Conservation (phyloP, 1,140 invertebrate genomes). For the Penaeus japonicus region DNA sequence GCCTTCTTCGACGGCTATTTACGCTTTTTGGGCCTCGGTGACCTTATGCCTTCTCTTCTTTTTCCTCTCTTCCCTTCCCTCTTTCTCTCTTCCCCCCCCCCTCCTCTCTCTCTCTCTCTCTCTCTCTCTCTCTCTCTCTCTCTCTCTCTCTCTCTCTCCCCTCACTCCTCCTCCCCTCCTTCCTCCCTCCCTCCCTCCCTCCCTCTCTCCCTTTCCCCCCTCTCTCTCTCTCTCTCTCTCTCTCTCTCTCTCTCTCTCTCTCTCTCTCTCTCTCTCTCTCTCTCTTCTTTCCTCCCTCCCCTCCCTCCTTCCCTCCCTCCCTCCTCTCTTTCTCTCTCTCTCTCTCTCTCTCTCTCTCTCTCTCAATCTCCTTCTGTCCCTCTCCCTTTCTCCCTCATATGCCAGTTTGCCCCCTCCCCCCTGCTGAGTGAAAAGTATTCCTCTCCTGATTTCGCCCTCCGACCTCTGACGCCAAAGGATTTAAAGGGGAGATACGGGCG, state of each 20-base stretch:
- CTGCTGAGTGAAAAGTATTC: too few species aligned
- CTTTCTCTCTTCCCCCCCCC: too few species aligned
- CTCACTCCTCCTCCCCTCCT: background rate
- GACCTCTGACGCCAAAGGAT: too few species aligned
- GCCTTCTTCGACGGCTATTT: too few species aligned
- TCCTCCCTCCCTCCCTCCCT: background rate
- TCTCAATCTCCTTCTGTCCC: background rate
- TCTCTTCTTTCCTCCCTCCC: background rate
- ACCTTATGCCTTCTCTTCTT: too few species aligned
- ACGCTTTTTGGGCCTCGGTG: too few species aligned
- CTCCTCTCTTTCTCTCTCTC: background rate
- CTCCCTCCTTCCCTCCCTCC: background rate
- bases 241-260: background rate
- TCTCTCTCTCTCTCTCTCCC: background rate
- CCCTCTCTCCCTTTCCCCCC: background rate
- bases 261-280: background rate
- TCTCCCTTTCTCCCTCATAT: too few species aligned
- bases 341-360: background rate
- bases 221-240: too few species aligned
- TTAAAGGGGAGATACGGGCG: too few species aligned
- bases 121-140: background rate
- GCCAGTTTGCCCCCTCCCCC: too few species aligned
- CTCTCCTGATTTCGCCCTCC: too few species aligned
- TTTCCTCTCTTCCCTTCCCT: background rate
- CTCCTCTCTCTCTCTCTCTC: background rate